Conservation (phyloP, 2,888 invertebrate species). For the Drosophila limbata region DNA sequence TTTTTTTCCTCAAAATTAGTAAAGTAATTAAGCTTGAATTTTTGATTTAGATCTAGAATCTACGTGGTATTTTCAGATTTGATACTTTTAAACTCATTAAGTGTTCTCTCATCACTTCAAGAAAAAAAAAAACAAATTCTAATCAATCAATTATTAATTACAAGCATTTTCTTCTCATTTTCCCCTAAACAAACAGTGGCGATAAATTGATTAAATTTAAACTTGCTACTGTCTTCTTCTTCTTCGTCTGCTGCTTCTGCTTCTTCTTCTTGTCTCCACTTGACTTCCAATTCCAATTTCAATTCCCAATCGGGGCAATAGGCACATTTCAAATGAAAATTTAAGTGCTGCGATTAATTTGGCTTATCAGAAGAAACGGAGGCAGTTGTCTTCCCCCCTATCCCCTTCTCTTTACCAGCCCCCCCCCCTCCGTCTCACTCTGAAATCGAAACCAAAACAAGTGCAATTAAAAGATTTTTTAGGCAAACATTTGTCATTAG, state of each 20-base stretch:
- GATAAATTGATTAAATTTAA: slow-evolving; percentile 73
- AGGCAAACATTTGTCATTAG: slow-evolving; percentile 80
- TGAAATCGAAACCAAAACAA: slow-evolving; percentile 58
- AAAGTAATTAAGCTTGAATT: too few relatives aligned
- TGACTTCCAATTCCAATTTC: slow-evolving; percentile 14
- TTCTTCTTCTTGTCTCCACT: not conserved
- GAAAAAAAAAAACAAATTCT: not conserved
- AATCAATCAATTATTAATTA: slow-evolving; percentile 80
- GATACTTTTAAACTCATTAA: not conserved
- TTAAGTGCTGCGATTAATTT: slow-evolving; percentile 81
- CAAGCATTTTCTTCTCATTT: slow-evolving; percentile 40
- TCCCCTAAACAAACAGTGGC: not conserved
- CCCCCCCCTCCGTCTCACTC: not conserved
- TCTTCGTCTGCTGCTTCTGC: not conserved
- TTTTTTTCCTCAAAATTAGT: too few relatives aligned
- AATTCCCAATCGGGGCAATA: slow-evolving; percentile 38
- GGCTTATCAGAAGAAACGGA: slow-evolving; percentile 68
- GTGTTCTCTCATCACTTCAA: not conserved
- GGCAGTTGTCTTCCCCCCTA: slow-evolving; percentile 17
- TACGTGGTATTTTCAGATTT: not conserved
- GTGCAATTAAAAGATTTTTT: slow-evolving; percentile 82
- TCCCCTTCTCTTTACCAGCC: too few relatives aligned
- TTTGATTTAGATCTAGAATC: too few relatives aligned
- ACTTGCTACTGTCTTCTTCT: slow-evolving; percentile 1
- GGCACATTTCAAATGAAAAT: slow-evolving; percentile 75